A percentile compares a stretch with the other conserved stretches of the same genome.
These are phyloP conservation scores for Uropsilus gracilis DNA, from an alignment of 2,113 vertebrate species.

Conservation along the genomic window DNA sequence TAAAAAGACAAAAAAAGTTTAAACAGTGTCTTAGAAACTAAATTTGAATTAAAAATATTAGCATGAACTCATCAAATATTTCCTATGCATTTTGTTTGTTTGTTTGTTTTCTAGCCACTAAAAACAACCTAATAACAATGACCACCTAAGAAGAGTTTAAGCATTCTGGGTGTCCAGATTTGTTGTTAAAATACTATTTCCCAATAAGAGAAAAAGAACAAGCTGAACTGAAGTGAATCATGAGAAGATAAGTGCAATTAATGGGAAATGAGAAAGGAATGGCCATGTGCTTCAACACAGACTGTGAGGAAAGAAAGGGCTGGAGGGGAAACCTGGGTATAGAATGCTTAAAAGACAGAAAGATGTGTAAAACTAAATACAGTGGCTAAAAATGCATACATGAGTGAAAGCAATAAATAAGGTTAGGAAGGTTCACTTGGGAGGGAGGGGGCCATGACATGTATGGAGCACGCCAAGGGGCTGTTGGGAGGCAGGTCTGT, in stretches of 20 bases:
- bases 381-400: neutral
- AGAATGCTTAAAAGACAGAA: neutral
- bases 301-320: neutral
- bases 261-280: too few relatives aligned
- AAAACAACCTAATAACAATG: neutral
- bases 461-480: accelerated
- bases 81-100: neutral
- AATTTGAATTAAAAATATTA: constrained; percentile 18
- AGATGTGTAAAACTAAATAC: neutral
- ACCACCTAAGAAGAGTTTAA: neutral
- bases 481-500: neutral
- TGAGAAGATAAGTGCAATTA: neutral
- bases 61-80: neutral
- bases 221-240: neutral
- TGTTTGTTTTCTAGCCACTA: neutral
- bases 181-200: constrained; percentile 9
- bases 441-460: too few relatives aligned
- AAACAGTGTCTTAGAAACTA: neutral
- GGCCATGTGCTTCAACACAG: neutral
- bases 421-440: neutral
- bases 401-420: neutral
- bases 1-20: too few relatives aligned
- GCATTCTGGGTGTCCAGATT: neutral
- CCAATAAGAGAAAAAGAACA: neutral
- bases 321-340: neutral